Evolutionary conservation across 2,888 invertebrate species (phyloP), one percentile per base, ranked within the genome.

Genomic region (Cryptocephalus primarius): DNA sequence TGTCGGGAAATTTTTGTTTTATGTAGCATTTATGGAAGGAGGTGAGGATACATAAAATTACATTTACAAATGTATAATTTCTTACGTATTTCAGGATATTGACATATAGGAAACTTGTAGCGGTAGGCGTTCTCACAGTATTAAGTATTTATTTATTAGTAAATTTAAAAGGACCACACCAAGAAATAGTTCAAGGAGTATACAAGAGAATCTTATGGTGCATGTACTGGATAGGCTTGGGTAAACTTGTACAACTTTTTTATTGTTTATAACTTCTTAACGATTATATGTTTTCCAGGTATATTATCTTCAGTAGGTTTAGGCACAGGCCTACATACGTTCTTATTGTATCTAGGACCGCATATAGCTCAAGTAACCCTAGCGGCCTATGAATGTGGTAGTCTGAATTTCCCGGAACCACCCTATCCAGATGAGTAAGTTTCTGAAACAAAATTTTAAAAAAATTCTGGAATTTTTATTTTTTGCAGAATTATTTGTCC

Each of bases 251-350:
- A 44, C 32, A 44, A 14, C 12, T 11, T 3, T 8, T 11, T 11
- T 9, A 32, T 44, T 44, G n/a, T 13, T 32, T 32, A 22, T 32
- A 1, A 4, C 32, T 14, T 10, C 11, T 12, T 39, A 9, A 39
- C 45, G 39, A 32, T 33, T 31, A n/a, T 22, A 22, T 33, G n/a
- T 45, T 48, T 62, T 62, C 45, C 49, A 67, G 99, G 99, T 11
- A 87, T 99, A 36, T 79, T 97, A 56, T 97, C 96, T 38, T 96
- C 96, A 0, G 94, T 99, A 46, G 99, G 99, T 0, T 78, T 99
- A 44, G 99, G 99, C 38, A 96, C 97, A 0, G 99, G 99, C 1
- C 79, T 99, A 45, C 99, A 99, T 71, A 99, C 99, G 49, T 99
- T 99, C 76, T 79, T 99, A 44, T 76, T 99, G 50, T 99, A 99